A percentile compares a stretch with the other conserved stretches of the same genome.
Evolutionary conservation across 1,140 invertebrate species (phyloP).

Genomic region (Chymomyza costata): DNA sequence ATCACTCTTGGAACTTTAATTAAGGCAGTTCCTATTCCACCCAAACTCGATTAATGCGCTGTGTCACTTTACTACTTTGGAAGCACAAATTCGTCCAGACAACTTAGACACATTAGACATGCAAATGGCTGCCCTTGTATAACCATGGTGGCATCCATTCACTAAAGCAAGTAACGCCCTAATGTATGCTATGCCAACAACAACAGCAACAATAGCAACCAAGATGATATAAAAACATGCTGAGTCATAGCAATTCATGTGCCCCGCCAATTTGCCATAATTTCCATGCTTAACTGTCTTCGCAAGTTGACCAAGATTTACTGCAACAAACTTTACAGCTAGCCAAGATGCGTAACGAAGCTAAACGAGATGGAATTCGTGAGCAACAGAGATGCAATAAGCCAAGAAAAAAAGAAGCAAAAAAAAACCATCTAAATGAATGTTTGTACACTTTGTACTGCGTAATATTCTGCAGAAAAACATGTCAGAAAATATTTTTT

Average conservation of each 20-base stretch:
- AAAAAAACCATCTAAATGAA: no score
- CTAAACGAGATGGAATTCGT: no score
- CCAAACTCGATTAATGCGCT: no score
- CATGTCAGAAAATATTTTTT: slow-evolving; percentile 54
- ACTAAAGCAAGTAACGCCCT: slow-evolving; percentile 18
- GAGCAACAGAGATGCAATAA: no score
- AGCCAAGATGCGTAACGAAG: no score
- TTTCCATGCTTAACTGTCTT: slow-evolving; percentile 39
- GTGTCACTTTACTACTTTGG: no score
- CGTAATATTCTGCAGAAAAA: slow-evolving; percentile 37
- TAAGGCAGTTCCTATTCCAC: no score
- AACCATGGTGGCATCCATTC: no score
- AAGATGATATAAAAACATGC: slow-evolving; percentile 22
- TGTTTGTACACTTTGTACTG: no score
- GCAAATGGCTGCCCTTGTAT: slow-evolving; percentile 32
- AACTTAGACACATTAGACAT: slow-evolving; percentile 37
- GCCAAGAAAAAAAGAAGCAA: slow-evolving; percentile 5
- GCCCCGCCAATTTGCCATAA: slow-evolving; percentile 44
- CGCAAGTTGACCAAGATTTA: slow-evolving; percentile 32
- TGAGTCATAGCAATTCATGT: slow-evolving; percentile 35
- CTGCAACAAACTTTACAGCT: slow-evolving; percentile 31
- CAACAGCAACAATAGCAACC: no score
- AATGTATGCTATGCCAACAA: slow-evolving; percentile 33
- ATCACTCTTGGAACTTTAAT: no score
- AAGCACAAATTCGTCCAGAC: no score